Percentiles rank a stretch among this genome's conserved stretches.
These are phyloP conservation scores for Dicyrtomina minuta DNA, from an alignment of 2,888 invertebrate genomes.

Conservation along the genomic window DNA sequence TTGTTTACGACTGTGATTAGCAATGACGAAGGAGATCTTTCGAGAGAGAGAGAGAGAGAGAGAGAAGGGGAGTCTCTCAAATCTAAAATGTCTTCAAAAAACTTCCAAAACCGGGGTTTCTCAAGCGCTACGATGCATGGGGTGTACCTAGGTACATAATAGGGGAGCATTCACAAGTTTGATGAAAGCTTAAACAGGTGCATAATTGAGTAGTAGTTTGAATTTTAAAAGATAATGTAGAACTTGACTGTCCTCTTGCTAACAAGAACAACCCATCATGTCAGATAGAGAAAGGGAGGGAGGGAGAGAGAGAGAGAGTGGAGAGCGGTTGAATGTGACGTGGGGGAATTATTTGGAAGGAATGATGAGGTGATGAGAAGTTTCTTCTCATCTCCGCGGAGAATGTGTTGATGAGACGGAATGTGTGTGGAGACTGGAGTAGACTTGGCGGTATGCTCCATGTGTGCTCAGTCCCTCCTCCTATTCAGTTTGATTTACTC, in stretches of 20 bases:
- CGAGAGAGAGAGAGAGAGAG: neutral
- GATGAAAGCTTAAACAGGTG: too few relatives aligned
- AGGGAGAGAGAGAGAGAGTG: neutral
- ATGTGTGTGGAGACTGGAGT: neutral
- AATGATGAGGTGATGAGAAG: slow-evolving; percentile 29
- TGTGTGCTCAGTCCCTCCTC: neutral
- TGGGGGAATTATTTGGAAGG: slow-evolving; percentile 25
- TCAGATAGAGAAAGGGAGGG: neutral
- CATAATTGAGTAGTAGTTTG: too few relatives aligned
- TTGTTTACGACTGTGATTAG: neutral
- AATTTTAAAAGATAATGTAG: too few relatives aligned
- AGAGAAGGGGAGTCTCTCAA: neutral
- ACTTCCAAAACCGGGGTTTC: too few relatives aligned
- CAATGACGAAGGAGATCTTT: neutral
- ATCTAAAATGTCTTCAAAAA: too few relatives aligned
- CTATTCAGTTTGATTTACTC: slow-evolving; percentile 17
- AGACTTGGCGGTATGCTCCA: neutral
- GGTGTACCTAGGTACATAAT: too few relatives aligned
- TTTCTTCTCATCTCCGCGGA: slow-evolving; percentile 4
- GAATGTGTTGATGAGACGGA: too few relatives aligned
- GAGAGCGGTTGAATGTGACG: neutral
- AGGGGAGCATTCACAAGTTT: too few relatives aligned
- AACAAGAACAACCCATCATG: too few relatives aligned
- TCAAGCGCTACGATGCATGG: too few relatives aligned
- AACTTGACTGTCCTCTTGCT: too few relatives aligned